Evolutionary conservation across 2,797 vertebrate genomes (phyloP), one percentile per base, ranked within the genome.

Genomic region (Selene dorsalis): DNA sequence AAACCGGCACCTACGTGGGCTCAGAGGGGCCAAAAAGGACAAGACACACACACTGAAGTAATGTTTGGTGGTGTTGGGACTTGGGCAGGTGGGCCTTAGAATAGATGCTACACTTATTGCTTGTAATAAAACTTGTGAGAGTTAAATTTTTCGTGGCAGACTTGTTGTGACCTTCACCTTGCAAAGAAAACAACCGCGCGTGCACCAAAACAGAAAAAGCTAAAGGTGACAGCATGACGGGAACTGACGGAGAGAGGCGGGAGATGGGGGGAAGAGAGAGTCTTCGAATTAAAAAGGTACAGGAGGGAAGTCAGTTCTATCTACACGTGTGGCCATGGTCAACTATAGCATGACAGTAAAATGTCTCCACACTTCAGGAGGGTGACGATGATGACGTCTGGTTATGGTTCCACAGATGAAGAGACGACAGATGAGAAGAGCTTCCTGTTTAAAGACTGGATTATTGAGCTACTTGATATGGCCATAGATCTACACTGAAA

Each of bases 21-120:
- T 41, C 55, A 50, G 58, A 58, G 70, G 53, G 72, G 50, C 12
- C 65, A 66, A 75, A 63, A 59, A 75, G 43, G 53, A 83, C 56
- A 75, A 43, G 41, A 43, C 41, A 72, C 39, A 41, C 39, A 83
- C 64, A 68, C 30, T 68, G 60, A 53, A 30, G 65, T 48, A 8
- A 76, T 35, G 64, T 9, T 32, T 26, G 73, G 45, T 55, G 73
- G 77, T 9, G 52, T 47, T n/a, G 26, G 75, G 69, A 71, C 35
- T 16, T 48, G 62, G 45, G 69, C 91, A 91, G 89, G 45, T 8
- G 93, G 93, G 94, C 90, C 91, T 93, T 85, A 86, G 56, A 88
- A 84, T 84, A 92, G 93, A 93, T 94, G 95, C 96, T 96, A 97
- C 97, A 97, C 96, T 96, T 97, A 97, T 96, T 95, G 96, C 95